phyloP scores from a whole-genome alignment of 2,888 invertebrate species.

The Polydrusus pterygomalis region DNA sequence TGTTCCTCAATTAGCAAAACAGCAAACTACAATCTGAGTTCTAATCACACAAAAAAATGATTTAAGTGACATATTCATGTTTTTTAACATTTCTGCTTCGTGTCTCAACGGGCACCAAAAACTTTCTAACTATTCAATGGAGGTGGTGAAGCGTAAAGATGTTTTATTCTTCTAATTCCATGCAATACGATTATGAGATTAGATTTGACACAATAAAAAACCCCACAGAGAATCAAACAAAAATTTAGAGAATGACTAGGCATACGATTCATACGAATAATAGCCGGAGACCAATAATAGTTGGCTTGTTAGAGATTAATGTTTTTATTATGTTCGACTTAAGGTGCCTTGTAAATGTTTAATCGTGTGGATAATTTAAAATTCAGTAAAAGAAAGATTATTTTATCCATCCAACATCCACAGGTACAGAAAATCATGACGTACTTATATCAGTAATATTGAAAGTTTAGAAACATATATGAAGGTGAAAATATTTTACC shows the following conservation, averaged over 20 bases:
- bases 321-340: conserved; percentile 41
- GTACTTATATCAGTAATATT: too few relatives aligned
- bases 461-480: too few relatives aligned
- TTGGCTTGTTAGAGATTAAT: conserved; percentile 46
- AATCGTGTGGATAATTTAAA: conserved; percentile 47
- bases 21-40: too few relatives aligned
- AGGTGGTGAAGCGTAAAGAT: conserved; percentile 44
- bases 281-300: conserved; percentile 17
- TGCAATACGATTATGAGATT: conserved; percentile 39
- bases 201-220: conserved; percentile 45
- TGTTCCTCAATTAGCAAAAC: too few relatives aligned
- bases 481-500: too few relatives aligned
- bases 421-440: too few relatives aligned
- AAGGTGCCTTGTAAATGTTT: conserved; percentile 31
- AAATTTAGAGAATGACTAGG: conserved; percentile 49
- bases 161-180: conserved; percentile 35
- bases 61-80: too few relatives aligned
- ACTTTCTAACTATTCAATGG: conserved; percentile 29
- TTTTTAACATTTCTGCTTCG: not conserved
- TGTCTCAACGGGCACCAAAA: conserved; percentile 14
- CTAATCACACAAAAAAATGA: too few relatives aligned
- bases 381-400: conserved; percentile 28
- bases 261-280: conserved; percentile 39
- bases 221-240: conserved; percentile 50
- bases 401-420: not conserved